phyloP scores from a whole-genome alignment of 2,797 vertebrate genomes.

The Pristis pectinata region DNA sequence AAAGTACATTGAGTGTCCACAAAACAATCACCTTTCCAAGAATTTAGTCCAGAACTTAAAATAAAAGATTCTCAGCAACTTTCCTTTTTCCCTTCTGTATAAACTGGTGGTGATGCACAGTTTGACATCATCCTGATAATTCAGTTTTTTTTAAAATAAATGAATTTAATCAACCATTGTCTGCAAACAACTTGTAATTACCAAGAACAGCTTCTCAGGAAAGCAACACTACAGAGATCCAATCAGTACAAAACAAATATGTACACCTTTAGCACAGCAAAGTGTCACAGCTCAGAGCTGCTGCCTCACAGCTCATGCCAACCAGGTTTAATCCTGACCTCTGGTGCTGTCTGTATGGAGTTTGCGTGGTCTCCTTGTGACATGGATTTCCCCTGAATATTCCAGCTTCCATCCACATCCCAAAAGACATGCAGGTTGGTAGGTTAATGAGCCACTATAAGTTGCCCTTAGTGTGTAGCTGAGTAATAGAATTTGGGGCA shows the following conservation, averaged over 20 bases:
- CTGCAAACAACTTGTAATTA: background rate
- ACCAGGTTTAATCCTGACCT: no score
- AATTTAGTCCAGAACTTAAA: background rate
- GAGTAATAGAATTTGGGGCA: no score
- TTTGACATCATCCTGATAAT: background rate
- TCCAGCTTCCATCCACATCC: no score
- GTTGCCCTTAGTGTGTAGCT: no score
- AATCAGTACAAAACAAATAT: background rate
- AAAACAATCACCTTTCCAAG: background rate
- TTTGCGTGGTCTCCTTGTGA: no score
- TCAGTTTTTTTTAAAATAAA: background rate
- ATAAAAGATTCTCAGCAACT: background rate
- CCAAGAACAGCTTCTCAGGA: background rate
- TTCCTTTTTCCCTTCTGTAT: background rate
- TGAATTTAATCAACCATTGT: background rate
- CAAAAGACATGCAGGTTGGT: no score
- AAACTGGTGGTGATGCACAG: background rate
- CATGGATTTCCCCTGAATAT: no score
- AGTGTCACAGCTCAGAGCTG: no score
- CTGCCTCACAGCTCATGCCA: no score
- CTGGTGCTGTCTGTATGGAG: no score
- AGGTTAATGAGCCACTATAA: no score
- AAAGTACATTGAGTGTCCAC: background rate
- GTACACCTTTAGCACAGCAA: background rate
- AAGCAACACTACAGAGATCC: background rate